Percentiles rank a stretch among this genome's conserved stretches.
phyloP scores from a whole-genome alignment of 2,888 invertebrate species.

The Chelonus formosanus region DNA sequence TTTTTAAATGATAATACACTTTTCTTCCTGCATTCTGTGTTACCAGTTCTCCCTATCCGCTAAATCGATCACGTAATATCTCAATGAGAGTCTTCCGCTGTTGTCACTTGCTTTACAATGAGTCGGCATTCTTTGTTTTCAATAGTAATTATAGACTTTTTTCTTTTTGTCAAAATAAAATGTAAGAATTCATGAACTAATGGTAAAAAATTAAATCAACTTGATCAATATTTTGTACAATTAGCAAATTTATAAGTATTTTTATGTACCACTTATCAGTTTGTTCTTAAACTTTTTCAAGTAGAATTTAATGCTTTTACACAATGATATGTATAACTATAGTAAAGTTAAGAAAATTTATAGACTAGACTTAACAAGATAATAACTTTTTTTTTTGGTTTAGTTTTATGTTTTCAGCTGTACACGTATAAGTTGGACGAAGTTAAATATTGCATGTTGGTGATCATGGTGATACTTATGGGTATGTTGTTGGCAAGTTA shows the following conservation, averaged over 20 bases:
- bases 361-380: too few species aligned
- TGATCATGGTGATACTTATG: neutral
- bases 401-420: neutral
- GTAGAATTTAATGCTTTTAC: too few species aligned
- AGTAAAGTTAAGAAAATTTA: too few species aligned
- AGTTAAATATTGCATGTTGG: neutral
- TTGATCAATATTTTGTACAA: too few species aligned
- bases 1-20: slow-evolving; percentile 3
- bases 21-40: slow-evolving; percentile 10
- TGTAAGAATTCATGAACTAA: neutral
- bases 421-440: neutral
- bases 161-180: neutral
- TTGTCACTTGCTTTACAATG: slow-evolving; percentile 35
- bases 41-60: neutral
- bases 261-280: neutral
- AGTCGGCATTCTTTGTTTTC: neutral
- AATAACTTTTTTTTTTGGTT: too few species aligned
- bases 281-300: too few species aligned
- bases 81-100: slow-evolving; percentile 53
- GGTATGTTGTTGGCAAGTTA: slow-evolving; percentile 10
- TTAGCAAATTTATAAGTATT: neutral
- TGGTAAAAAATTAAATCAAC: too few species aligned
- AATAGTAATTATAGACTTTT: neutral
- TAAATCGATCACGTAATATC: slow-evolving; percentile 47
- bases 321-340: too few species aligned